Evolutionary conservation across 2,113 vertebrate genomes (phyloP).

Genomic region (Grantiella picta): DNA sequence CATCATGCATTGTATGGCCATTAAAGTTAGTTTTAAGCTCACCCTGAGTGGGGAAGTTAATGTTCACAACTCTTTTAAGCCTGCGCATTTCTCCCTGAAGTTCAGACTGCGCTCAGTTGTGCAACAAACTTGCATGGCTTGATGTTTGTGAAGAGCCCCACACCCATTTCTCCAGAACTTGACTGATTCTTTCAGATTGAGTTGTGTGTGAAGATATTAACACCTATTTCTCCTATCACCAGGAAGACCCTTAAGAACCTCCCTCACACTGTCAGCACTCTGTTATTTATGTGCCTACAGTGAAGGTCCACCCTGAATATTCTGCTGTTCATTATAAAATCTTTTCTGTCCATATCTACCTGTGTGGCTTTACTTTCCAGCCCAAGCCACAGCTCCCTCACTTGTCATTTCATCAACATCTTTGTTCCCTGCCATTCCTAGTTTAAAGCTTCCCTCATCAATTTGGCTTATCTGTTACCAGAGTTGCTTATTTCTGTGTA

Average conservation of each 20-base stretch:
- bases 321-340: neutral
- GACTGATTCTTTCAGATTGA: neutral
- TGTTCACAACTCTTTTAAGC: neutral
- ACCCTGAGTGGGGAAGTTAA: neutral
- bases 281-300: rapidly evolving
- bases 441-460: neutral
- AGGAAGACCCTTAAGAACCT: neutral
- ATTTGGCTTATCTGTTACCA: neutral
- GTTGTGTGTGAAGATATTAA: neutral
- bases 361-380: neutral
- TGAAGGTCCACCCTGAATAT: neutral
- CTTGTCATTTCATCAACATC: neutral
- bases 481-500: neutral
- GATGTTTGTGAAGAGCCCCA: neutral
- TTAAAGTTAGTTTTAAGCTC: neutral
- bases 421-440: neutral
- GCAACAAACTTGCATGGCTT: rapidly evolving
- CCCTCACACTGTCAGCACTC: neutral
- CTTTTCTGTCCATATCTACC: neutral
- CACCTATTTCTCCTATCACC: neutral
- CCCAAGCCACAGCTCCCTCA: neutral
- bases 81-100: neutral
- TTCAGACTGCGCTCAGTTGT: neutral
- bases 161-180: neutral
- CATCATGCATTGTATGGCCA: no score